phyloP scores from a whole-genome alignment of 2,888 invertebrate genomes.

The Charanyca ferruginea region DNA sequence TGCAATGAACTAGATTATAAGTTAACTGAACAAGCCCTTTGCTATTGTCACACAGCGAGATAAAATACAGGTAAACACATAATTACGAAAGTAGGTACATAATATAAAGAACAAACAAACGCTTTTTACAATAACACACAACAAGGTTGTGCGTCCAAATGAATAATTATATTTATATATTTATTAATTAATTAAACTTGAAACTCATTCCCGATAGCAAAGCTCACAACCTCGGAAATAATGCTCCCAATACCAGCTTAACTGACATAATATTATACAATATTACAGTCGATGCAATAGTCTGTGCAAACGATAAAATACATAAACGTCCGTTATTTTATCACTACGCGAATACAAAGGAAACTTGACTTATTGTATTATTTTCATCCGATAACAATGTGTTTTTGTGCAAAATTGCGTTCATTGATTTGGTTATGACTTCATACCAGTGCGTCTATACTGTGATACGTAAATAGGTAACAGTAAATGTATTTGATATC shows the following conservation, averaged over 20 bases:
- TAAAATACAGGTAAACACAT: conserved; percentile 84
- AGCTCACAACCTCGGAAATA: conserved; percentile 90
- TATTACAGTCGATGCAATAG: conserved; percentile 72
- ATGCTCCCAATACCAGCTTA: conserved; percentile 91
- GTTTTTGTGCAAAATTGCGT: conserved; percentile 79
- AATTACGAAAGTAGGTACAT: conserved; percentile 82
- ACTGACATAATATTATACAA: conserved; percentile 83
- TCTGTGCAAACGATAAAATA: conserved; percentile 77
- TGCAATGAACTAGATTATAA: conserved; percentile 85
- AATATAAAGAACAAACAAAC: conserved; percentile 87
- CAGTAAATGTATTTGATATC: conserved; percentile 63
- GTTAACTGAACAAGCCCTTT: conserved; percentile 77
- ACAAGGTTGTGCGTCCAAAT: conserved; percentile 87
- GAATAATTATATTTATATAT: conserved; percentile 80
- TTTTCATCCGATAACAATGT: conserved; percentile 67
- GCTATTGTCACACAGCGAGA: conserved; percentile 87
- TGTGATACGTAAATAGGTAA: conserved; percentile 80
- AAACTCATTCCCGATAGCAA: conserved; percentile 89
- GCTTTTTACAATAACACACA: conserved; percentile 87
- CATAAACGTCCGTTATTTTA: conserved; percentile 60
- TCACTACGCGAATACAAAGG: conserved; percentile 65
- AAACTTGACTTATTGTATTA: conserved; percentile 61
- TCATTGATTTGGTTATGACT: conserved; percentile 68
- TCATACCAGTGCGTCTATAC: conserved; percentile 66
- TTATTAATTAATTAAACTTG: conserved; percentile 78